These are phyloP conservation scores for Lordiphosa stackelbergi DNA, from an alignment of 1,140 invertebrate species.

Conservation along the genomic window DNA sequence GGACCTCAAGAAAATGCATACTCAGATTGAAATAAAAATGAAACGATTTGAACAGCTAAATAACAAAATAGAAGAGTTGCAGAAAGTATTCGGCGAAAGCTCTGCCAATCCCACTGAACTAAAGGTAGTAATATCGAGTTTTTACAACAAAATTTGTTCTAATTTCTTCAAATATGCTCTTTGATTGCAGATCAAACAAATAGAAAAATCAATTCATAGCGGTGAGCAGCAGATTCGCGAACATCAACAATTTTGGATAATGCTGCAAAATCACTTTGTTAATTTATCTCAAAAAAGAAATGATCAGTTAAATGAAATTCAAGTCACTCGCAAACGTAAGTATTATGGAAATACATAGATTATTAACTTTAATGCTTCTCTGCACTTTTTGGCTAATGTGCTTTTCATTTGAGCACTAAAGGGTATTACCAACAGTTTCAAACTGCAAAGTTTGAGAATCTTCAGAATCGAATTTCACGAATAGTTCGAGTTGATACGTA, in stretches of 20 bases:
- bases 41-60: constrained; percentile 59
- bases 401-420: too few species aligned
- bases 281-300: constrained; percentile 82
- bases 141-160: not conserved
- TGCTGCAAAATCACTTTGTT: constrained; percentile 84
- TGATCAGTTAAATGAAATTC: constrained; percentile 82
- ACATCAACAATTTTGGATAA: constrained; percentile 85
- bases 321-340: constrained; percentile 83
- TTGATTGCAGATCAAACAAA: constrained; percentile 77
- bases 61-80: constrained; percentile 63
- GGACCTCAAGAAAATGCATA: constrained; percentile 48
- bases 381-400: too few species aligned
- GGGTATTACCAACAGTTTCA: too few species aligned
- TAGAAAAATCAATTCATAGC: constrained; percentile 82
- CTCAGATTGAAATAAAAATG: constrained; percentile 67
- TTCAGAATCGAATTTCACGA: too few species aligned
- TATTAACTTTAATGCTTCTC: not conserved
- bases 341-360: not conserved
- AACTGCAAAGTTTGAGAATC: too few species aligned
- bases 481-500: too few species aligned
- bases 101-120: constrained; percentile 77
- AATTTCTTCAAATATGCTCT: not conserved
- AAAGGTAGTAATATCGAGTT: constrained; percentile 77
- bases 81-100: constrained; percentile 56
- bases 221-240: constrained; percentile 80